phyloP scores from a whole-genome alignment of 1,140 invertebrate species.

The Hyles vespertilio region DNA sequence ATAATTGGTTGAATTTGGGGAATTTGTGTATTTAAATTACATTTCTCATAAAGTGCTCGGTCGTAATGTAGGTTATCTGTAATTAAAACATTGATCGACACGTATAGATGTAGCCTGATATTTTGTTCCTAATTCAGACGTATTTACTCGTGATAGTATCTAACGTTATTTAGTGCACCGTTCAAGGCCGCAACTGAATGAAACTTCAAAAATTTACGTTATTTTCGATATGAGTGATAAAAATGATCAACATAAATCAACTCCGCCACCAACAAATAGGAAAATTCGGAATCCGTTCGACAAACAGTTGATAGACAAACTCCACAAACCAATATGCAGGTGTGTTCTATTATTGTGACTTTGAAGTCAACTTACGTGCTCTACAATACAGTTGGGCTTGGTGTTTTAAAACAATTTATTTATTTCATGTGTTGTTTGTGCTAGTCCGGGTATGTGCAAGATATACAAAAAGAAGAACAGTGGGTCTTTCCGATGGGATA shows the following conservation, averaged over 20 bases:
- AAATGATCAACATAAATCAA: constrained; percentile 56
- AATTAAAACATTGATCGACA: no score
- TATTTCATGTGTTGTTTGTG: constrained; percentile 16
- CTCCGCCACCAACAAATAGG: constrained; percentile 54
- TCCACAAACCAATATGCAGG: constrained; percentile 73
- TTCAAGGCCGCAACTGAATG: no score
- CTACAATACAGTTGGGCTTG: neutral
- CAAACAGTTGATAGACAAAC: constrained; percentile 62
- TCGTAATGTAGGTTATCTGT: no score
- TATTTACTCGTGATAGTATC: no score
- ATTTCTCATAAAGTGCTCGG: no score
- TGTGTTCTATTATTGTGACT: constrained; percentile 29
- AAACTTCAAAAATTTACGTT: constrained; percentile 26
- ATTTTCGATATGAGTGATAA: constrained; percentile 62
- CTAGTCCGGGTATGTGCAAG: constrained; percentile 73
- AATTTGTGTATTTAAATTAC: no score
- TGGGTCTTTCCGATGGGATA: constrained; percentile 68
- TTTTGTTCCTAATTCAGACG: no score
- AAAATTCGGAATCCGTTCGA: constrained; percentile 73
- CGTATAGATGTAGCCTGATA: no score
- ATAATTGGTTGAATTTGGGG: no score
- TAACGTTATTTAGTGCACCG: no score
- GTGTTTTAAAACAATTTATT: constrained; percentile 8
- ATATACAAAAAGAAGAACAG: constrained; percentile 63
- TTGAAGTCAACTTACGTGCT: neutral